Conservation (phyloP, 2,797 vertebrate genomes). For the Pachyuromys duprasi region DNA sequence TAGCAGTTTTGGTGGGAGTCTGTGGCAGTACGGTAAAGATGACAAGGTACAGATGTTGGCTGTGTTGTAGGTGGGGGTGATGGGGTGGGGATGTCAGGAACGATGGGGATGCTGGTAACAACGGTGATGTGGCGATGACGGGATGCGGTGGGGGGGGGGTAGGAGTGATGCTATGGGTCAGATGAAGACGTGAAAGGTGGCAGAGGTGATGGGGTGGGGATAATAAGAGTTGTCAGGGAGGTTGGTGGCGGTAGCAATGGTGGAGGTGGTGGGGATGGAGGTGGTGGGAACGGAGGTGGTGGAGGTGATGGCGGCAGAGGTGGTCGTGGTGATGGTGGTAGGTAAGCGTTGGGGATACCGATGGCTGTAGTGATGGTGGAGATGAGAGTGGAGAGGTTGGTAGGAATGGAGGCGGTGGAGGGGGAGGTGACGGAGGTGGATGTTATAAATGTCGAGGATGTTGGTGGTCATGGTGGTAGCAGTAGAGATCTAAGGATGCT, state of each 20-base stretch:
- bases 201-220: not conserved
- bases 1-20: not conserved
- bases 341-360: too few relatives aligned
- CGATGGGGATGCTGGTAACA: too few relatives aligned
- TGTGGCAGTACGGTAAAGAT: not conserved
- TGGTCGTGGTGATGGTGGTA: not conserved
- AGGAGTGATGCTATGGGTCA: fast-evolving
- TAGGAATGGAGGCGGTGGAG: fast-evolving
- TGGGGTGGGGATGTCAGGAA: not conserved
- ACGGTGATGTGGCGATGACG: not conserved
- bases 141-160: fast-evolving
- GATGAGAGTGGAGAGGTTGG: too few relatives aligned
- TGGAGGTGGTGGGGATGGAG: not conserved
- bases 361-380: too few relatives aligned
- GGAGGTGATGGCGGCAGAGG: too few relatives aligned
- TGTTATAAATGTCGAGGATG: not conserved
- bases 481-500: not conserved
- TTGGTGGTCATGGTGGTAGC: not conserved
- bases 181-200: not conserved
- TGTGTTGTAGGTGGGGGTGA: not conserved
- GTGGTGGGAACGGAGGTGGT: not conserved
- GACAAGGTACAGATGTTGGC: not conserved
- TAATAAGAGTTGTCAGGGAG: not conserved
- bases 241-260: not conserved
- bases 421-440: not conserved